A percentile compares a stretch with the other conserved stretches of the same genome.
These are phyloP conservation scores for Xylota segnis DNA, from an alignment of 2,888 invertebrate species.

Conservation along the genomic window DNA sequence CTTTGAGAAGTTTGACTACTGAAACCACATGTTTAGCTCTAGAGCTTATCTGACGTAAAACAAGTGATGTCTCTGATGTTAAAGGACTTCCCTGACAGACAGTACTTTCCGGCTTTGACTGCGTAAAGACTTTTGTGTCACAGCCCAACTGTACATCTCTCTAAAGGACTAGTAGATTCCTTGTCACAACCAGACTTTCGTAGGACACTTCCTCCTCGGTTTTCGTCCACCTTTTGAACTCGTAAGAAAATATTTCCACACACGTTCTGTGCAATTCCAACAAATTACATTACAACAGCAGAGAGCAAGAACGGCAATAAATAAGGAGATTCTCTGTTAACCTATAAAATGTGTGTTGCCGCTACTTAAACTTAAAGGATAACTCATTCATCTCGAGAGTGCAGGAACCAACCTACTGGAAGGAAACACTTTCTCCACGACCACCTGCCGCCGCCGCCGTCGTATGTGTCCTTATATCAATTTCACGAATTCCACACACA, in stretches of 20 bases:
- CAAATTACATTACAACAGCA: constrained; percentile 1
- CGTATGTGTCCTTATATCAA: constrained; percentile 67
- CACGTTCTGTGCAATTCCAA: background rate
- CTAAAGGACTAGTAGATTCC: no score
- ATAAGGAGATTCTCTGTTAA: constrained; percentile 42
- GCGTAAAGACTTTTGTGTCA: no score
- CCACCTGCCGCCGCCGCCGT: constrained; percentile 18
- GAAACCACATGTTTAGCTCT: no score
- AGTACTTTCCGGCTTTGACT: no score
- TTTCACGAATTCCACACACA: constrained; percentile 64
- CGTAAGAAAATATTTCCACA: background rate
- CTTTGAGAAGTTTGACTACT: no score
- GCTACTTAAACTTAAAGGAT: constrained; percentile 43
- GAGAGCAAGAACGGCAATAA: constrained; percentile 37
- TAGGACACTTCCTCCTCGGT: no score
- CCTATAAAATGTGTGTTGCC: constrained; percentile 31
- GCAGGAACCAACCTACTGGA: constrained; percentile 16
- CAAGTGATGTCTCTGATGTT: no score
- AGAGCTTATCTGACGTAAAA: no score
- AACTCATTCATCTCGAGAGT: constrained; percentile 32
- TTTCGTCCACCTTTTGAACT: background rate
- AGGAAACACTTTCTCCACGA: constrained; percentile 32
- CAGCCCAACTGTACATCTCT: no score
- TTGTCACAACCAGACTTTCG: no score
- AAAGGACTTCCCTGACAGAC: no score